A percentile compares a stretch with the other conserved stretches of the same genome.
Conservation (phyloP, 2,888 invertebrate species). For the Malacosoma neustria region DNA sequence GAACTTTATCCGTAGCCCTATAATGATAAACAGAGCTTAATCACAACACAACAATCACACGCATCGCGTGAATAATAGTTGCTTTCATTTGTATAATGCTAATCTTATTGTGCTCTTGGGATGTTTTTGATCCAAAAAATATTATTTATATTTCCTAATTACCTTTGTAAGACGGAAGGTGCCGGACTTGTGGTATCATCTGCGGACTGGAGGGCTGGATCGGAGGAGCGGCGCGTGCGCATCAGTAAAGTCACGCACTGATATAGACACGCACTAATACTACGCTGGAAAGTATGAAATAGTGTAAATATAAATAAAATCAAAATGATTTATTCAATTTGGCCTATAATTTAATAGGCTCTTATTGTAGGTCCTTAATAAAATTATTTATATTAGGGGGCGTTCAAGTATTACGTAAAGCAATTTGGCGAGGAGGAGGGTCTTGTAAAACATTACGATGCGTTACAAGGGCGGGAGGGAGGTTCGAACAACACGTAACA, state of each 20-base stretch:
- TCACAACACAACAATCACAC: too few relatives aligned
- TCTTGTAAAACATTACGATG: too few relatives aligned
- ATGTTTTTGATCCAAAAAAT: background rate
- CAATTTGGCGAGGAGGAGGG: too few relatives aligned
- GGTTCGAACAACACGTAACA: background rate
- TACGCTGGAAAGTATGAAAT: constrained; percentile 35
- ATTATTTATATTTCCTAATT: too few relatives aligned
- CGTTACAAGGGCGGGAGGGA: background rate
- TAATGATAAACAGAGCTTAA: too few relatives aligned
- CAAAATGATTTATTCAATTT: too few relatives aligned
- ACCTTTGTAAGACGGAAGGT: constrained; percentile 38
- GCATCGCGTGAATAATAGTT: too few relatives aligned
- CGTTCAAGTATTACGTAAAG: too few relatives aligned
- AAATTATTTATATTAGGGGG: background rate
- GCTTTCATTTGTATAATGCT: too few relatives aligned
- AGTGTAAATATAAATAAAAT: background rate
- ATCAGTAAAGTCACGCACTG: constrained; percentile 60
- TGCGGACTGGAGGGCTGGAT: constrained; percentile 26
- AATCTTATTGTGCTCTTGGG: background rate
- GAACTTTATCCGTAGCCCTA: too few relatives aligned
- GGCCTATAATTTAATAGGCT: too few relatives aligned
- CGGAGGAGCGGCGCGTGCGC: constrained; percentile 51
- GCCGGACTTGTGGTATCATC: constrained; percentile 28
- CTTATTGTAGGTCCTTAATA: too few relatives aligned
- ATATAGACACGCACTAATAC: constrained; percentile 61